Conservation (phyloP, 2,113 vertebrate genomes). For the Oreochromis spilurus region DNA sequence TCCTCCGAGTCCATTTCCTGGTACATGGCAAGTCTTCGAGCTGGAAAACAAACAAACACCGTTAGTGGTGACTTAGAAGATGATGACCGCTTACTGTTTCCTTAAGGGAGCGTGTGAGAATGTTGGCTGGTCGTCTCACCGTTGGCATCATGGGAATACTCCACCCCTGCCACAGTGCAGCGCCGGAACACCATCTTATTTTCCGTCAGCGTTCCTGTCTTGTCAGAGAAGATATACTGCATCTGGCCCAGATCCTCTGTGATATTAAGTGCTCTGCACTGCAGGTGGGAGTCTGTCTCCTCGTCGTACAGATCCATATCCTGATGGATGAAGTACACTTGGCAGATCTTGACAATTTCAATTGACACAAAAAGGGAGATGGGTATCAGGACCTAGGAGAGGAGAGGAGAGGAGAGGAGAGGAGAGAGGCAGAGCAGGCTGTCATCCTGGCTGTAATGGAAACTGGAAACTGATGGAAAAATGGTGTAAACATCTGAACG, state of each 20-base stretch:
- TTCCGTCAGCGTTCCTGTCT: constrained; percentile 95
- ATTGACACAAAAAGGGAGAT: constrained; percentile 97
- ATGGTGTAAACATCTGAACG: neutral
- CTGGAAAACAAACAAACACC: constrained; percentile 50
- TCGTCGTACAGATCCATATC: constrained; percentile 92
- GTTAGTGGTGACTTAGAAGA: neutral
- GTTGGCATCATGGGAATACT: constrained; percentile 97
- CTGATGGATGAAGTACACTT: constrained; percentile 97
- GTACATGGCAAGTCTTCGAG: constrained; percentile 88
- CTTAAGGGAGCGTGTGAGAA: neutral
- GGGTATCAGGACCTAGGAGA: constrained; percentile 88
- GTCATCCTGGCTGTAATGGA: neutral
- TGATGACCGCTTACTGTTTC: neutral
- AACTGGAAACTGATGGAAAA: neutral
- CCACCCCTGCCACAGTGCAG: constrained; percentile 91
- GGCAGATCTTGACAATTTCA: constrained; percentile 97
- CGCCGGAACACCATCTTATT: constrained; percentile 99
- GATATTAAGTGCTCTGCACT: constrained; percentile 95
- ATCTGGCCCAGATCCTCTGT: constrained; percentile 96
- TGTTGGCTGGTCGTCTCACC: constrained; percentile 70
- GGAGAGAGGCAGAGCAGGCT: neutral
- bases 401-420: neutral
- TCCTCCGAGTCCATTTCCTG: constrained; percentile 93
- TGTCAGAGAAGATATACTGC: constrained; percentile 98
- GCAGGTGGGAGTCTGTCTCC: constrained; percentile 89